These are phyloP conservation scores for Cinara cedri DNA, from an alignment of 2,888 invertebrate species.

Conservation along the genomic window DNA sequence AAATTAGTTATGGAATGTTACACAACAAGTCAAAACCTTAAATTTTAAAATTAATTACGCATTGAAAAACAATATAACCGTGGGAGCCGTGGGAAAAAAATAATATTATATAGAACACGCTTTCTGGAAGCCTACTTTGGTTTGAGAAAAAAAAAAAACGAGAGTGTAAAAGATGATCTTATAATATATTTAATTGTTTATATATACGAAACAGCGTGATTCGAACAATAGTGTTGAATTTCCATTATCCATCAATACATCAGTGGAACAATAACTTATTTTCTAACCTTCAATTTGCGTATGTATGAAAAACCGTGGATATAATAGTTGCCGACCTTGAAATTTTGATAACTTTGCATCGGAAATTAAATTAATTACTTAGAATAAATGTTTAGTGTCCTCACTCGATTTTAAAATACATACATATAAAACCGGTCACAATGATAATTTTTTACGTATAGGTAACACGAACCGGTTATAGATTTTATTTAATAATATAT, in stretches of 20 bases:
- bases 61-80: not conserved
- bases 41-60: not conserved
- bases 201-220: not conserved
- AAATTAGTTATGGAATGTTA: too few species aligned
- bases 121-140: not conserved
- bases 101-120: not conserved
- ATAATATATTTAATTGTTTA: not conserved
- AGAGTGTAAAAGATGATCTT: not conserved
- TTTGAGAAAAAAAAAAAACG: constrained; percentile 5
- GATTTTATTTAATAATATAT: too few species aligned
- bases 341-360: constrained; percentile 7
- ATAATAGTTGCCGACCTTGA: constrained; percentile 19
- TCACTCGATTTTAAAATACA: not conserved
- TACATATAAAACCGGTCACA: not conserved
- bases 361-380: constrained; percentile 15
- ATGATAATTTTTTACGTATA: too few species aligned
- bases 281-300: not conserved
- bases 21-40: not conserved
- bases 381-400: not conserved
- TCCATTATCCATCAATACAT: not conserved
- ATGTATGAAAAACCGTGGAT: not conserved
- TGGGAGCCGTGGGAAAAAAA: too few species aligned
- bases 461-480: too few species aligned
- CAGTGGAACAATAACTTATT: constrained; percentile 21
- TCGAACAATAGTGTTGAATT: not conserved